These are phyloP conservation scores for Pygmarrhopalites habei DNA, from an alignment of 1,140 invertebrate genomes.

Conservation along the genomic window DNA sequence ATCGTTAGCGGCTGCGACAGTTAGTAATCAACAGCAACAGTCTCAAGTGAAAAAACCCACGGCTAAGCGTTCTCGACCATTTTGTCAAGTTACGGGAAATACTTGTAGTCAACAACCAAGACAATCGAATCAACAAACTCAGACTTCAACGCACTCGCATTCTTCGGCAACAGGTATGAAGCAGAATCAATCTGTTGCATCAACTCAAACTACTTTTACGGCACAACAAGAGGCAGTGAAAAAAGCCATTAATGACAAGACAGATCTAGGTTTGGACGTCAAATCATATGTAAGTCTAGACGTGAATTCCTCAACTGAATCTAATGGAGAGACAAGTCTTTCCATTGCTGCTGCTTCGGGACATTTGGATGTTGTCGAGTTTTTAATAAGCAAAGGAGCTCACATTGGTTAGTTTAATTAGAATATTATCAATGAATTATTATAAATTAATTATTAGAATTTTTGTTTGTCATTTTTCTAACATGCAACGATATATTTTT, in stretches of 20 bases:
- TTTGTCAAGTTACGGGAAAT: constrained; percentile 19
- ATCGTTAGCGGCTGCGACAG: constrained; percentile 45
- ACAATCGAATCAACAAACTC: constrained; percentile 33
- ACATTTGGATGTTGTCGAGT: constrained; percentile 87
- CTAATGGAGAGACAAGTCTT: constrained; percentile 95
- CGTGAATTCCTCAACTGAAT: constrained; percentile 93
- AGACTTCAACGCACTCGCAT: constrained; percentile 29
- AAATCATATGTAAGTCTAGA: constrained; percentile 48
- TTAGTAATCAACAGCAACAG: constrained; percentile 48
- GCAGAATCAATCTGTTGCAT: constrained; percentile 34
- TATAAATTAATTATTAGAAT: not conserved
- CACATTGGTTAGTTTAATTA: constrained; percentile 61
- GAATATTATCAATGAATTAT: not conserved
- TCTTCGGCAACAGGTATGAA: not conserved
- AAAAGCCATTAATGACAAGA: constrained; percentile 14
- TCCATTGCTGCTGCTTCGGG: constrained; percentile 95
- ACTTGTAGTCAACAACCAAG: constrained; percentile 14
- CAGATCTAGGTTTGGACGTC: no score
- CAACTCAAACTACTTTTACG: constrained; percentile 33
- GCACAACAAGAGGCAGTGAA: constrained; percentile 14
- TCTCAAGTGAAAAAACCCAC: constrained; percentile 38
- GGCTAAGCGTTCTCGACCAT: constrained; percentile 34
- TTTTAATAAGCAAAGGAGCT: constrained; percentile 80
- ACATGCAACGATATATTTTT: no score
- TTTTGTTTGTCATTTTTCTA: not conserved